Conservation (phyloP, 1,140 invertebrate genomes). For the Lepidurus arcticus region DNA sequence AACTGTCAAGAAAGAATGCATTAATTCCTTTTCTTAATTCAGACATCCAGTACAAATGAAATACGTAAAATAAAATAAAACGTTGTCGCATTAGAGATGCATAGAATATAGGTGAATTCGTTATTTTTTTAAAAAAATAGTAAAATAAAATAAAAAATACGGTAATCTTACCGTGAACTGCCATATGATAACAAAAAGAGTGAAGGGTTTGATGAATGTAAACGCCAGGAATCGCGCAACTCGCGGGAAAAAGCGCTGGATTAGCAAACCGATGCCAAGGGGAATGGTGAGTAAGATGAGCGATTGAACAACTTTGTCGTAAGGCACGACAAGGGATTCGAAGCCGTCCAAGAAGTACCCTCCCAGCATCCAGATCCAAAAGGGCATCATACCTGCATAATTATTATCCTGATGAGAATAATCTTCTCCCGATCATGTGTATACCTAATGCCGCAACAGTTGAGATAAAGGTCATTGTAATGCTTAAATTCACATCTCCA, state of each 20-base stretch:
- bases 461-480: constrained; percentile 88
- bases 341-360: constrained; percentile 69
- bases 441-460: constrained; percentile 72
- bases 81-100: constrained; percentile 74
- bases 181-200: constrained; percentile 64
- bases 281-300: constrained; percentile 74
- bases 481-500: constrained; percentile 81
- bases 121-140: constrained; percentile 80
- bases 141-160: constrained; percentile 70
- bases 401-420: constrained; percentile 23
- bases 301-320: constrained; percentile 65
- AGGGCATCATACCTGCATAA: constrained; percentile 78
- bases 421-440: constrained; percentile 36
- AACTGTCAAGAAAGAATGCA: constrained; percentile 24
- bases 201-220: constrained; percentile 74
- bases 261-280: constrained; percentile 67
- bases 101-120: constrained; percentile 74
- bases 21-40: neutral
- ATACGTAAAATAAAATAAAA: constrained; percentile 49
- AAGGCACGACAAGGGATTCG: constrained; percentile 69
- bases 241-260: constrained; percentile 62
- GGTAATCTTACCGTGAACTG: neutral
- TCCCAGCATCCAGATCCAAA: constrained; percentile 83
- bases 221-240: constrained; percentile 63
- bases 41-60: constrained; percentile 48